Percentiles rank a stretch among this genome's conserved stretches.
phyloP scores from a whole-genome alignment of 2,888 invertebrate genomes.

The Lepidocyrtoides sp. region DNA sequence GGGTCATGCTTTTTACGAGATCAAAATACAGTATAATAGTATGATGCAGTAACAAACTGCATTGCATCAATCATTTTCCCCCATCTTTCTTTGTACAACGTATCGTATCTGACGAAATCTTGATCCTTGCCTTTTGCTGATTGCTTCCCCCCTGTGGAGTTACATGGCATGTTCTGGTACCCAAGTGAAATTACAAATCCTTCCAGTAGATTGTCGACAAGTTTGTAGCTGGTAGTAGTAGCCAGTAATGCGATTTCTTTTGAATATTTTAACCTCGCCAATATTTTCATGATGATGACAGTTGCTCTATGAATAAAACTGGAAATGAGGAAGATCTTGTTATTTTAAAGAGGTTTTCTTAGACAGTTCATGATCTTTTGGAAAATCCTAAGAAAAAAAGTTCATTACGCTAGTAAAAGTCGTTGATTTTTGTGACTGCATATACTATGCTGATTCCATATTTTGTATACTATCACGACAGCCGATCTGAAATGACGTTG shows the following conservation, averaged over 20 bases:
- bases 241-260: not conserved
- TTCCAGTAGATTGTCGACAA: constrained; percentile 42
- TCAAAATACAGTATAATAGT: not conserved
- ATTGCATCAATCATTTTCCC: constrained; percentile 12
- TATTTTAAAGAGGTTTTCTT: too few species aligned
- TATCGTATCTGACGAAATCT: not conserved
- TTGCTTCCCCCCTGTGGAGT: constrained; percentile 64
- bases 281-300: constrained; percentile 44
- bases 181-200: constrained; percentile 47
- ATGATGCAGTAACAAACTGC: not conserved
- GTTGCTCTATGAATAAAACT: constrained; percentile 18
- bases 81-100: not conserved
- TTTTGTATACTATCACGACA: too few species aligned
- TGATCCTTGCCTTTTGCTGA: constrained; percentile 52
- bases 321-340: too few species aligned
- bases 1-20: constrained; percentile 15
- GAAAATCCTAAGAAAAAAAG: too few species aligned
- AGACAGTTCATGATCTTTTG: too few species aligned
- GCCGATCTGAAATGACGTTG: too few species aligned
- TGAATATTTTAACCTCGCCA: constrained; percentile 3
- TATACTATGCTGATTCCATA: too few species aligned
- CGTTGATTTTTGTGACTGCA: too few species aligned
- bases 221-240: constrained; percentile 23
- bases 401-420: too few species aligned
- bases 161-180: constrained; percentile 68